Evolutionary conservation across 2,888 invertebrate genomes (phyloP).

Genomic region (Limnephilus auricula): DNA sequence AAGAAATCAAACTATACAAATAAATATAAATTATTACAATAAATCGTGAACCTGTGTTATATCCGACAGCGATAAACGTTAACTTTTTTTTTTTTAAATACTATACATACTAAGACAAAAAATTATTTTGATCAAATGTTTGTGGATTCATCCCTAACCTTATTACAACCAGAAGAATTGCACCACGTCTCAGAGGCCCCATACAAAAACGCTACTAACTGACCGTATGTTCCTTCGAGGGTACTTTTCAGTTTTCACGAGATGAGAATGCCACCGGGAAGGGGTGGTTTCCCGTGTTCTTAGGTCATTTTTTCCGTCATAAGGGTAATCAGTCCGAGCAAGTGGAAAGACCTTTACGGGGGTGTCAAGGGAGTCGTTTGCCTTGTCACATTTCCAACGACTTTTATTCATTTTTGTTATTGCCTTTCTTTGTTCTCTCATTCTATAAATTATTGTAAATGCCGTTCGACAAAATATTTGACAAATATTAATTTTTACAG

Average conservation of each 20-base stretch:
- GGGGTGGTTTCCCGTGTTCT: constrained; percentile 2
- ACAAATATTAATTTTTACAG: neutral
- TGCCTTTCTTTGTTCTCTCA: neutral
- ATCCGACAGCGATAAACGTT: too few relatives aligned
- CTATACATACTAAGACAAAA: too few relatives aligned
- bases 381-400: constrained; percentile 5
- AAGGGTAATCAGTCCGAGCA: constrained; percentile 35
- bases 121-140: neutral
- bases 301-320: constrained; percentile 35
- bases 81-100: too few relatives aligned
- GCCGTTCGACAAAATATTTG: neutral
- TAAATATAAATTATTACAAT: too few relatives aligned
- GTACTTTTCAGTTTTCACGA: neutral
- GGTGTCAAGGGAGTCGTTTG: constrained; percentile 30
- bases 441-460: neutral
- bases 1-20: too few relatives aligned
- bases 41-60: too few relatives aligned
- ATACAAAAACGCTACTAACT: constrained; percentile 19
- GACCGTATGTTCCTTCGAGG: constrained; percentile 31
- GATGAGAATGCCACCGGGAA: neutral
- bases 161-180: neutral
- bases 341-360: constrained; percentile 32
- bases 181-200: constrained; percentile 27
- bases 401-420: constrained; percentile 28
- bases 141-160: neutral